phyloP scores from a whole-genome alignment of 2,888 invertebrate species.

The Aleiodes testaceus region DNA sequence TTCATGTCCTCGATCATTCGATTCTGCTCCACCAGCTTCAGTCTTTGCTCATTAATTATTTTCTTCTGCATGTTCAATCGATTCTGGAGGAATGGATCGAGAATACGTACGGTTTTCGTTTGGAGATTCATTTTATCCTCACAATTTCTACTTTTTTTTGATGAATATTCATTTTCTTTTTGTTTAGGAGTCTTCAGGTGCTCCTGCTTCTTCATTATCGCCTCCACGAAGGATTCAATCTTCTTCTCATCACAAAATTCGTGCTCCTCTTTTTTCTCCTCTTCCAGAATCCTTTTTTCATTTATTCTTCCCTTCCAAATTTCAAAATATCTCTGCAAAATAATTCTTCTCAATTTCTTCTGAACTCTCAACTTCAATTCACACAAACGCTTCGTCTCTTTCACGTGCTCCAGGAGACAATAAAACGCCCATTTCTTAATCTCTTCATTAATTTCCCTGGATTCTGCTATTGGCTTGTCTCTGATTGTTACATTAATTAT shows the following conservation, averaged over 20 bases:
- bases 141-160: conserved; percentile 34
- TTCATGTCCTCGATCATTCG: conserved; percentile 83
- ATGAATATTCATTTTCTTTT: conserved; percentile 40
- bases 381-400: conserved; percentile 55
- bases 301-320: conserved; percentile 56
- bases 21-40: conserved; percentile 82
- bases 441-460: conserved; percentile 47
- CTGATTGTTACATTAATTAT: conserved; percentile 64
- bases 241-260: conserved; percentile 60
- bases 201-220: conserved; percentile 63
- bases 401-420: conserved; percentile 53
- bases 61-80: conserved; percentile 79
- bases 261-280: conserved; percentile 48
- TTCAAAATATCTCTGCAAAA: conserved; percentile 56
- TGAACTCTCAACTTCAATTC: conserved; percentile 57
- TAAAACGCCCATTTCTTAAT: conserved; percentile 56
- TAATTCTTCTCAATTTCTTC: conserved; percentile 47
- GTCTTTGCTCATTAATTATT: conserved; percentile 82
- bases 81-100: conserved; percentile 59
- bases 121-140: conserved; percentile 20
- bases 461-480: conserved; percentile 57
- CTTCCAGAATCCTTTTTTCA: conserved; percentile 42
- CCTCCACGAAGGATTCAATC: conserved; percentile 65
- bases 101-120: conserved; percentile 33
- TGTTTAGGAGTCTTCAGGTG: background rate